Evolutionary conservation across 30 jellyfish, hydroid and myxozoan species (phyloP), one percentile per base, ranked within the genome.

Genomic region (Hydractinia echinata): DNA sequence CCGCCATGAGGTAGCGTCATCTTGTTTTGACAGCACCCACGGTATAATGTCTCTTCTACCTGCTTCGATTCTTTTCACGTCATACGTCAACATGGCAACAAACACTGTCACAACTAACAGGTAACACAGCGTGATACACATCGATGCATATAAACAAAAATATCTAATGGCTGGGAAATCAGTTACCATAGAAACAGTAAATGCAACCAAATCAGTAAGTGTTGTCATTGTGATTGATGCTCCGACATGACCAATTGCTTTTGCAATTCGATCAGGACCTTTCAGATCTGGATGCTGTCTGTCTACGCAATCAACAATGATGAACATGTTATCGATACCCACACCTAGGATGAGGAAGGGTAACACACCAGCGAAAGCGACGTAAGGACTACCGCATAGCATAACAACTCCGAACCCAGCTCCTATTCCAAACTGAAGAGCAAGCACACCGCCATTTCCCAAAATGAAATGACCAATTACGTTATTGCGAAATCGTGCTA

Each of bases 301-400:
- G 73, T 93, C 99, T 11, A 93, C 69, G 30, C 94, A 77, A 70
- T 93, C 95, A 50, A 88, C 85, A 4, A 93, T 74, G 55, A 93
- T 93, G 67, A 93, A 93, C 82, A 93, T 93, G 70, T 93, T 92
- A 55, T 93, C 99, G 15, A 93, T 93, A n/a, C 96, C 99, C 4
- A 93, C 96, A 21, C 99, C 99, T 10, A 93, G 79, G n/a, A 93
- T 86, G 79, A 93, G 73, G 74, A 93, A 93, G n/a, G 99, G 99
- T 74, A 93, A 82, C 9, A 93, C 96, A 10, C 97, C 99, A 13
- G 80, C 99, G 72, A 93, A 83, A 60, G 97, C 96, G 14, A 87
- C 90, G 67, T 88, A 93, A n/a, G 99, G 99, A 10, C 73, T 72
- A 8, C 90, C 88, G 0, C 79, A 20, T 14, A 88, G 66, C 96